Evolutionary conservation across 1,140 invertebrate species (phyloP), one percentile per base, ranked within the genome.

Genomic region (Lamellibrachia luymesi): DNA sequence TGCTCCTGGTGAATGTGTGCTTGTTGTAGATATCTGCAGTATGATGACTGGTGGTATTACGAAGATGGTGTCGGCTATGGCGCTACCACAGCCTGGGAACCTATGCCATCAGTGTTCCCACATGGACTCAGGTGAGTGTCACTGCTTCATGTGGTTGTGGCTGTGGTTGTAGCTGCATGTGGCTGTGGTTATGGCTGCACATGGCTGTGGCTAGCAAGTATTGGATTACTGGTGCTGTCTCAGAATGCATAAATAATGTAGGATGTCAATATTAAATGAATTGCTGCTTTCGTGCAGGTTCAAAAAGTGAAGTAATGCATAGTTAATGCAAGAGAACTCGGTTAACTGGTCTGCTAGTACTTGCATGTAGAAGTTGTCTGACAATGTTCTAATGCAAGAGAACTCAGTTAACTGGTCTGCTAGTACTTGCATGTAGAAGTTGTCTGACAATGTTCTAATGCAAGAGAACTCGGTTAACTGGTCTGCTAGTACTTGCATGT

Each of bases 31-130:
- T 93, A 93, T 93, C 49, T 93, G 22, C 93, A 93, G 91, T 92
- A 92, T 49, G 93, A 93, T 80, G 93, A 93, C 56, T 93, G 93
- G 93, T 93, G 50, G 25, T 93, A 93, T 50, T 91, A 51, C 13
- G 51, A 64, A 8, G 64, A 50, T 27, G 93, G 93, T 50, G 27
- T 56, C 2, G 52, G 91, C 49, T 93, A 93, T 92, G 93, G 93
- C 5, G 93, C 93, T n/a, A 93, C 93, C 22, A 64, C 80, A 7
- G 56, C 91, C n/a, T 93, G 93, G 93, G 91, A 92, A 50, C 91
- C 93, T 17, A 80, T 52, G 91, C 93, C 93, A 64, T 49, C 27
- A 13, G 91, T 93, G 8, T 93, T 93, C 91, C 93, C 93, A 38
- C 93, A 93, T 93, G 93, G 93, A 92, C 51, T 93, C 1, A 51